phyloP scores from a whole-genome alignment of 2,797 vertebrate species.

The Acanthornis magna region DNA sequence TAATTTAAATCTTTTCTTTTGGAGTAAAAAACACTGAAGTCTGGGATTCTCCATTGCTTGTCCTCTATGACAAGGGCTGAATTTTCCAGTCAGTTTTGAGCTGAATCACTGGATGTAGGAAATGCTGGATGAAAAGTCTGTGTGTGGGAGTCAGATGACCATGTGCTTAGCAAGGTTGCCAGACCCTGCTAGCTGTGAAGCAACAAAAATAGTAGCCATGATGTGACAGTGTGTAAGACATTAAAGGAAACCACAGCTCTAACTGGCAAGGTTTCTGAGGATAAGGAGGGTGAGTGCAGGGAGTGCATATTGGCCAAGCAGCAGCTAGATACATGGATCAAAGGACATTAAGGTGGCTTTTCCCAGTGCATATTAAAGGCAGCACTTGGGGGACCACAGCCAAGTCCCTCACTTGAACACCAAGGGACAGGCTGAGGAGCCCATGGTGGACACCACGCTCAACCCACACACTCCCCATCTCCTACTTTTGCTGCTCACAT shows the following conservation, averaged over 20 bases:
- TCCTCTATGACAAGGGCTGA: neutral
- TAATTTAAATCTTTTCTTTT: neutral
- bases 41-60: neutral
- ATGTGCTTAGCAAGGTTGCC: accelerated
- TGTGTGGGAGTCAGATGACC: neutral
- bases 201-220: neutral
- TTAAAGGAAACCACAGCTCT: neutral
- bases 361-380: neutral
- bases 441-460: neutral
- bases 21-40: neutral
- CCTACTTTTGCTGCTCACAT: neutral
- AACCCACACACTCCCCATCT: neutral
- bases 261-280: neutral
- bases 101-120: neutral
- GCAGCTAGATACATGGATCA: neutral
- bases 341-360: neutral
- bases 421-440: neutral
- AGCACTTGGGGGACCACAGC: neutral
- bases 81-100: neutral
- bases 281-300: neutral
- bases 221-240: neutral
- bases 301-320: neutral
- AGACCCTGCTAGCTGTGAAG: neutral
- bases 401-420: neutral
- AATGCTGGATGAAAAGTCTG: neutral